Evolutionary conservation across 2,797 vertebrate species (phyloP).

Genomic region (Crypturellus tataupa): DNA sequence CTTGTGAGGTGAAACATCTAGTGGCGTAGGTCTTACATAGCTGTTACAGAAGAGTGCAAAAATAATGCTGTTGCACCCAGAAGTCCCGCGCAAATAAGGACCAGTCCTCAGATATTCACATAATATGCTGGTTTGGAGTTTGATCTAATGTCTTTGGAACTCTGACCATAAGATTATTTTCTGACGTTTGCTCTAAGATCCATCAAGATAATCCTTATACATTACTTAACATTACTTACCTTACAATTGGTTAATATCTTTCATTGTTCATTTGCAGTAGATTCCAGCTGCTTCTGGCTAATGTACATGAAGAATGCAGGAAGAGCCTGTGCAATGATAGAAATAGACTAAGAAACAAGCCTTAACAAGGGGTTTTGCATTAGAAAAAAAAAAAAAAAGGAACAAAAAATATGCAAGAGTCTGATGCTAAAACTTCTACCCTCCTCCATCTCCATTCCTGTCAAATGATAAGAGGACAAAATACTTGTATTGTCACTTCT

Average conservation of each 20-base stretch:
- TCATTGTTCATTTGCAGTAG: not conserved
- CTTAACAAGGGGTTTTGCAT: not conserved
- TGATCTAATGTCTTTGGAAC: not conserved
- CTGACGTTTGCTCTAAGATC: not conserved
- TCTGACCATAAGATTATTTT: not conserved
- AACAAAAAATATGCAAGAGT: not conserved
- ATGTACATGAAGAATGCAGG: not conserved
- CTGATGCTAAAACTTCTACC: not conserved
- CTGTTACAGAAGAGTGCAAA: not conserved
- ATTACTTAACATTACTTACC: not conserved
- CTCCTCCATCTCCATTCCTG: not conserved
- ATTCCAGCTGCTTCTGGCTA: not conserved
- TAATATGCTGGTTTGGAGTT: not conserved
- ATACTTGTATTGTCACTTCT: not conserved
- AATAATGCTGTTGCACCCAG: not conserved
- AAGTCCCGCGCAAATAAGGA: not conserved
- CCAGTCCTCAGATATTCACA: not conserved
- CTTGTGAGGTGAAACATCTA: not conserved
- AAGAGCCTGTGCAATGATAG: not conserved
- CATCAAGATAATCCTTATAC: not conserved
- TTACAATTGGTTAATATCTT: not conserved
- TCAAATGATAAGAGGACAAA: not conserved
- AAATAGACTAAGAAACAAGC: not conserved
- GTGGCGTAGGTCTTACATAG: not conserved
- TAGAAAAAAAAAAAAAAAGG: not conserved